phyloP scores from a whole-genome alignment of 2,888 invertebrate genomes.

The Melangyna quadrimaculata region DNA sequence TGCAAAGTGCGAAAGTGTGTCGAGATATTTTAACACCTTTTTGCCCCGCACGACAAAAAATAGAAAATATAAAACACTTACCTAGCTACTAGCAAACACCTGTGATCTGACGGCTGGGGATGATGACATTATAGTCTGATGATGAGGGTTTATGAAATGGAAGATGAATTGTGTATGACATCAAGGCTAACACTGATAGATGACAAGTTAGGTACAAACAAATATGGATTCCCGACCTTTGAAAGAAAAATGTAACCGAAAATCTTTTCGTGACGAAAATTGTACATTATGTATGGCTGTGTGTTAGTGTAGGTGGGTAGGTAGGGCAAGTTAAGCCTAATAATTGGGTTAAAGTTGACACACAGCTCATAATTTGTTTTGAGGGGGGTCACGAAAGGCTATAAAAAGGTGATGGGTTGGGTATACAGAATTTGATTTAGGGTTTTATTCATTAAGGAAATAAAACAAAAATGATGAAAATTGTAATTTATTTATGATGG shows the following conservation, averaged over 20 bases:
- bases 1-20: neutral
- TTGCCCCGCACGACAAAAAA: neutral
- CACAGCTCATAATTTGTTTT: neutral
- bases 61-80: neutral
- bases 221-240: slow-evolving; percentile 20
- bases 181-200: slow-evolving; percentile 2
- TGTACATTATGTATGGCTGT: too few relatives aligned
- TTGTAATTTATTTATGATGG: neutral
- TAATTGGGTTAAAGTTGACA: slow-evolving; percentile 28
- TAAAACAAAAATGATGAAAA: too few relatives aligned
- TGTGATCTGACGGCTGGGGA: slow-evolving; percentile 30
- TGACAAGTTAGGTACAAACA: neutral
- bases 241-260: neutral
- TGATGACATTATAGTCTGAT: slow-evolving; percentile 37
- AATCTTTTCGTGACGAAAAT: slow-evolving; percentile 26
- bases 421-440: neutral
- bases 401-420: neutral
- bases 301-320: too few relatives aligned
- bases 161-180: slow-evolving; percentile 10
- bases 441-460: neutral
- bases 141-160: slow-evolving; percentile 33
- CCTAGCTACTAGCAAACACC: slow-evolving; percentile 17
- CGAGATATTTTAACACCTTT: neutral
- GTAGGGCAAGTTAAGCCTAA: neutral
- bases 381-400: neutral